Base-by-base conservation (phyloP, 2,888 invertebrate species). In the Drosophila limbata region DNA sequence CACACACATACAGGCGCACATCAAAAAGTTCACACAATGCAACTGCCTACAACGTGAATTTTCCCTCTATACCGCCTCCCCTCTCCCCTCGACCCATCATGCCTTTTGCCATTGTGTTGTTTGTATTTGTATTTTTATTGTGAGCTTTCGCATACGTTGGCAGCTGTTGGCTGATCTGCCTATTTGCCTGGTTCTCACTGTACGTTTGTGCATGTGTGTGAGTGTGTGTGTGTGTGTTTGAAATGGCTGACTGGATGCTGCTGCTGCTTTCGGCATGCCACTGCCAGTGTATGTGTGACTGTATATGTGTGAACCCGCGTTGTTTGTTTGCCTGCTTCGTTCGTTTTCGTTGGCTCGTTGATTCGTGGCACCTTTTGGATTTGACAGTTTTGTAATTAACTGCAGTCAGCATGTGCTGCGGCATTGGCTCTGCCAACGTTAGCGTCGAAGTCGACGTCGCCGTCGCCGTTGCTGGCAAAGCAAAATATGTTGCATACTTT, bases 381-480 rank as follows among this genome's bases (percentile, higher is more conserved):
- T 91, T 92, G 92, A 92, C 92, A 92, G 92, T 91, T 92, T 92
- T 90, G 91, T 92, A 92, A 92, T 92, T 92, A 92, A 92, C 92
- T 92, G 90, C 91, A 91, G 90, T 88, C 84, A 77, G 80, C 80
- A 79, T 79, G 70, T 81, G 82, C 79, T 81, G 82, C 79, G 79
- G 63, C 69, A 68, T 69, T 71, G 76, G 66, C 68, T 62, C 51
- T 52, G 60, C 39, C 44, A 50, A 31, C 67, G 53, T 1, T 31
- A 35, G 25, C 65, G 51, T 19, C 62, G 19, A 21, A 31, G 48
- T n/a, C 28, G 52, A 19, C 59, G n/a, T 13, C 50, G 42, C 3
- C 64, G 25, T 13, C 53, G 33, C 9, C 55, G 13, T 11, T n/a
- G 50, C 8, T 39, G 56, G 57, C 45, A 15, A 52, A 42, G 60